These are phyloP conservation scores for Caenorhabditis tropicalis DNA, from an alignment of 1,140 invertebrate species.

Conservation along the genomic window DNA sequence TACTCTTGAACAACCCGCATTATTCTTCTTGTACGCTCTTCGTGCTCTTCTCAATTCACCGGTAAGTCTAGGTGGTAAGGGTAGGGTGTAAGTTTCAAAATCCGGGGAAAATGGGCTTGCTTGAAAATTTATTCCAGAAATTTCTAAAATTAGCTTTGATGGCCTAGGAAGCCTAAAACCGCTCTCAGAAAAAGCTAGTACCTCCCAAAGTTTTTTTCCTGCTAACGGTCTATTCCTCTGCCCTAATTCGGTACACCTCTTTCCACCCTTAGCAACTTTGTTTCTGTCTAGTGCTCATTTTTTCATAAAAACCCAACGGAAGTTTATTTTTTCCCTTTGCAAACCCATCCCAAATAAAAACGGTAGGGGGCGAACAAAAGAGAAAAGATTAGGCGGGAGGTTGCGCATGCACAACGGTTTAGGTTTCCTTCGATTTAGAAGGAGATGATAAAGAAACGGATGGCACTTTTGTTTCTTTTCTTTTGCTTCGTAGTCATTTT, in stretches of 20 bases:
- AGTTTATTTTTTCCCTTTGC: slow-evolving; percentile 17
- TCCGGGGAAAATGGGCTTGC: no score
- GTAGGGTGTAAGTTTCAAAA: background rate
- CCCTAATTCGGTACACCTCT: no score
- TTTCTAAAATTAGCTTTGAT: no score
- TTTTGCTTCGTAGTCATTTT: background rate
- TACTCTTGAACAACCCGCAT: background rate
- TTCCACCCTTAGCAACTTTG: no score
- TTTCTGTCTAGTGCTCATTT: background rate
- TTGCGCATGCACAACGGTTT: slow-evolving; percentile 1
- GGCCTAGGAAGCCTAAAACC: no score
- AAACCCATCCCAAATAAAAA: background rate
- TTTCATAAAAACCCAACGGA: background rate
- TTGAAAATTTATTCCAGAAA: background rate
- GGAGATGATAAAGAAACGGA: background rate
- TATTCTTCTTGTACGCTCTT: slow-evolving; percentile 45
- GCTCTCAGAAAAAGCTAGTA: no score
- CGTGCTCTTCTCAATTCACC: slow-evolving; percentile 49
- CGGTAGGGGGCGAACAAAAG: background rate
- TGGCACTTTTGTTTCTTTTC: background rate
- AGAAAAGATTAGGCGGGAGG: background rate
- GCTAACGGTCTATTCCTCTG: no score
- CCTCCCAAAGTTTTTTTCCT: no score
- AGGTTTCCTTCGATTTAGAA: background rate
- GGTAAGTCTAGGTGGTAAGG: background rate